Conservation (phyloP, 2,888 invertebrate genomes). For the Agrilus cyanescens region DNA sequence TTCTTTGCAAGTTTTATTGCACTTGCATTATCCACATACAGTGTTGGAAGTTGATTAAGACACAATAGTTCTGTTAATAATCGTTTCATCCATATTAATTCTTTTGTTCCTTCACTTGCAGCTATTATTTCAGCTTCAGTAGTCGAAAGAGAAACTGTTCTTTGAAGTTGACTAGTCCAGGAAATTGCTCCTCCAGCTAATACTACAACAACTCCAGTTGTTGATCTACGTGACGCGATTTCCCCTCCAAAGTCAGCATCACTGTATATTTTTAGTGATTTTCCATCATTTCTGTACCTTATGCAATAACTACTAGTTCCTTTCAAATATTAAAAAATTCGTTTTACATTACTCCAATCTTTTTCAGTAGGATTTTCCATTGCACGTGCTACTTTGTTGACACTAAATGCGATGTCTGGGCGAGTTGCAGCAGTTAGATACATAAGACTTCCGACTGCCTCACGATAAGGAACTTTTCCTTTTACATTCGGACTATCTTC, state of each 20-base stretch:
- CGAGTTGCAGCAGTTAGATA: constrained; percentile 13
- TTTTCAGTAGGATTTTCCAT: constrained; percentile 1
- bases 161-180: constrained; percentile 23
- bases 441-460: constrained; percentile 16
- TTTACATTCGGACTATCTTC: constrained; percentile 5
- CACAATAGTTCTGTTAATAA: constrained; percentile 11
- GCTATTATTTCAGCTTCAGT: constrained; percentile 24
- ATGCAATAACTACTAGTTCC: constrained; percentile 5
- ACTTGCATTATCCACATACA: constrained; percentile 11
- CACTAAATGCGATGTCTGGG: constrained; percentile 14
- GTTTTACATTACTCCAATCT: constrained; percentile 10
- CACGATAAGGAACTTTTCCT: constrained; percentile 10
- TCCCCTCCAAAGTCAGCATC: constrained; percentile 19
- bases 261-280: constrained; percentile 11
- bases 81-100: constrained; percentile 20
- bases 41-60: constrained; percentile 6
- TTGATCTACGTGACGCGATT: constrained; percentile 9
- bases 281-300: constrained; percentile 3
- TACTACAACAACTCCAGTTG: constrained; percentile 13
- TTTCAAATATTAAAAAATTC: constrained; percentile 11
- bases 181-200: constrained; percentile 17
- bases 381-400: constrained; percentile 6
- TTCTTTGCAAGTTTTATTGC: constrained; percentile 12
- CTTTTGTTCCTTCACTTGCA: constrained; percentile 19
- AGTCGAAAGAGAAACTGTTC: constrained; percentile 22